Conservation (phyloP, 2,797 vertebrate genomes). For the Cynopterus sphinx region DNA sequence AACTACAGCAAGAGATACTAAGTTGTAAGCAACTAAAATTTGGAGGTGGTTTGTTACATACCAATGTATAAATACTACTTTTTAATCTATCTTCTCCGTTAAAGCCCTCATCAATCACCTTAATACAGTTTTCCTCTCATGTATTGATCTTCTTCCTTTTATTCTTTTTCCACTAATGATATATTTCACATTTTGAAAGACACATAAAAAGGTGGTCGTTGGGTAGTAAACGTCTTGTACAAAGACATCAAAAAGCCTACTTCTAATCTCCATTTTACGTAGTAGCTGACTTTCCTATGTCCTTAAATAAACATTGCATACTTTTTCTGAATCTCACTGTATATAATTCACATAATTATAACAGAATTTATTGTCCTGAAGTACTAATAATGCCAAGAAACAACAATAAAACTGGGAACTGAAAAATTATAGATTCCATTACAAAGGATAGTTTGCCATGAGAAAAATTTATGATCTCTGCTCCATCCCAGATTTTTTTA, state of each 20-base stretch:
- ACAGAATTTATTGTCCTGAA: background rate
- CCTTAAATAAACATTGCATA: background rate
- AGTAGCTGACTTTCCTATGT: background rate
- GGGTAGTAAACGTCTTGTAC: background rate
- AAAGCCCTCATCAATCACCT: background rate
- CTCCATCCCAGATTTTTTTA: background rate
- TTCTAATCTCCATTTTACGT: background rate
- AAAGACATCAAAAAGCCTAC: background rate
- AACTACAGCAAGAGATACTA: background rate
- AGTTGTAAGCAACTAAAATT: background rate
- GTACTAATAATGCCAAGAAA: background rate
- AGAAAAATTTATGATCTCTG: background rate
- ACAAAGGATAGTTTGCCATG: background rate
- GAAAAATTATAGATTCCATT: background rate
- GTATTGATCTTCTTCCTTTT: background rate
- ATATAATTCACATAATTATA: background rate
- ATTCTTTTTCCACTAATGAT: background rate
- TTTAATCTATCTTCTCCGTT: background rate
- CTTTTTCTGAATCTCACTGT: background rate
- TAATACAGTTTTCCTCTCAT: background rate
- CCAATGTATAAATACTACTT: background rate
- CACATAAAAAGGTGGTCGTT: background rate
- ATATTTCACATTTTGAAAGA: slow-evolving; percentile 6
- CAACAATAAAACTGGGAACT: background rate
- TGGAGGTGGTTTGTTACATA: background rate